Base-by-base conservation (phyloP, 2,888 invertebrate genomes). In the Ferdinandea cuprea region DNA sequence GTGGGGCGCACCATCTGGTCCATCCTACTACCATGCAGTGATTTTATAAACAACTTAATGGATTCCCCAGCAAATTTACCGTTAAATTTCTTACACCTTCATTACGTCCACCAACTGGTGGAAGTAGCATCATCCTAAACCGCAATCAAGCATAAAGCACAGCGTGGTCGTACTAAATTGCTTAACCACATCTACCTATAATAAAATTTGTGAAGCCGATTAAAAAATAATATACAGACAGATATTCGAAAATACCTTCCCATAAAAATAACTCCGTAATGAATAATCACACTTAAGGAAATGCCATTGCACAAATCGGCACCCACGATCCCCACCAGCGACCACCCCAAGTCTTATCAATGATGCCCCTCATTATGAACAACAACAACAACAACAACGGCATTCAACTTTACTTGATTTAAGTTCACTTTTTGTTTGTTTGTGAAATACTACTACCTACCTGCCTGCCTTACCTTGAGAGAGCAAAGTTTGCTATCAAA, bases 401-500 rank as follows among this genome's bases (percentile, higher is more conserved):
- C 25, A 25, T 25, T 25, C 25, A 25, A 2, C 25, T 25, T 5
- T 25, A 5, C 7, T 37, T 7, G 2, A 2, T 13, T 6, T 15
- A 11, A 35, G 2, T 13, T 40, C 40, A 35, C 35, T 40, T 40
- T 40, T 7, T 15, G 1, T 7, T 15, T 15, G 6, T 40, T 40
- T 1, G 8, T 40, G 40, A 40, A 40, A 40, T 40, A 40, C 15
- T 15, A 40, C n/a, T n/a, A n/a, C n/a, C n/a, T n/a, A n/a, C n/a
- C n/a, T n/a, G n/a, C 40, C 15, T 7, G 15, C 15, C 7, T 40
- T 7, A 40, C 40, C 40, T 40, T 40, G 40, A 40, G 40, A 40
- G 40, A 7, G 15, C 40, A 15, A 40, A 40, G 15, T 40, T 40
- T 15, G 40, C 40, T 15, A 48, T 40, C 8, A 37, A 42, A 66